Base-by-base conservation (phyloP, 2,888 invertebrate species). In the Patella depressa region DNA sequence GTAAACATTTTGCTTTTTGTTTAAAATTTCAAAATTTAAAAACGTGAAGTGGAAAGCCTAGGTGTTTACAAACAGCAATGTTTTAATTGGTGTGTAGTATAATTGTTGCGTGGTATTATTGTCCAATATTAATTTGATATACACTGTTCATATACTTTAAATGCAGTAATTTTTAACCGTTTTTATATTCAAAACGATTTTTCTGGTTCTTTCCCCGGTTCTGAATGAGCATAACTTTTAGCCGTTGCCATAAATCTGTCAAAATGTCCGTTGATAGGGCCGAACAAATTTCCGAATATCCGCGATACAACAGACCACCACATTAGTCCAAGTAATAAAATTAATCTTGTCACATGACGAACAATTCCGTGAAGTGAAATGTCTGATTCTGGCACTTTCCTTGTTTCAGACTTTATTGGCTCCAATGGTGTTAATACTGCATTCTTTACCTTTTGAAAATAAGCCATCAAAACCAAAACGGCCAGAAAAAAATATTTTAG, bases 351-450 rank as follows among this genome's bases (percentile, higher is more conserved):
- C 53, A 76, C 59, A 3, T 72, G 72, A 45, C 57, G 53, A 29
- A 76, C 19, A 29, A 76, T 76, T 34, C 76, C 76, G 14, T 73
- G 69, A 45, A 76, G 12, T 14, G 76, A 72, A 14, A 76, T 53
- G 17, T 76, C 76, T 14, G 34, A 24, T 29, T 72, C 59, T 17
- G 76, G 73, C 14, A 76, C 76, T 54, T 76, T 76, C 54, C 54
- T 65, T 24, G 76, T 69, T 29, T 55, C 72, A 9, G 45, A 57
- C 59, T 29, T 53, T 59, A 76, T 34, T 19, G 72, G 72, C 53
- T 76, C 59, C 11, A 76, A 73, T 7, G 76, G 76, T 15, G 34
- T 53, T 2, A 53, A 17, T 2, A 76, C 2, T 0, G 73, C 19
- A 14, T 72, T 59, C 59, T 59, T 65, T n/a, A 76, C 19, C 53